Base-by-base conservation (phyloP, 2,888 invertebrate genomes). In the Tanypteryx hageni region DNA sequence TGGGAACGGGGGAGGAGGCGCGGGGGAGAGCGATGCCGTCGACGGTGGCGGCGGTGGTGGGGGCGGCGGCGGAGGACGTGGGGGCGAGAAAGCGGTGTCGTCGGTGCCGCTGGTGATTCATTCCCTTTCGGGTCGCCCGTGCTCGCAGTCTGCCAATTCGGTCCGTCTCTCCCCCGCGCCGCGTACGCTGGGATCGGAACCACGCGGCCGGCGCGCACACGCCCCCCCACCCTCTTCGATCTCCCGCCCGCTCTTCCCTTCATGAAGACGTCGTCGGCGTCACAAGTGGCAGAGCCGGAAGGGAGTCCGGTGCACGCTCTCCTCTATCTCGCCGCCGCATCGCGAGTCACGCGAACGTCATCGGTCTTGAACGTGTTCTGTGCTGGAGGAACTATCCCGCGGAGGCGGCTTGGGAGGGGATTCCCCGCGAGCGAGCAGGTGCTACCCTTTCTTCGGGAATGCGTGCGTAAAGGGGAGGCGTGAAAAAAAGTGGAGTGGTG, bases 31-130 rank as follows among this genome's bases (percentile, higher is more conserved):
- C 8, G 59, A 59, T 86, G 18, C 31, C 58, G 31, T n/a, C 14
- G 86, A 61, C 16, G 86, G 61, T 27, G 61, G 86, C 44, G 89
- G 68, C 16, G 68, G 61, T 86, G 27, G 86, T 59, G 61, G 86
- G 86, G 86, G 64, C 22, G 89, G 44, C 44, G 89, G 18, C 18
- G 64, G 31, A 44, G 84, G 57, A 58, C 57, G 58, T 31, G 89
- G 68, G 89, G 89, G 89, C 64, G 44, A 64, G 89, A 64, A n/a
- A 56, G 68, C 64, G 18, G 64, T 61, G 89, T 89, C 64, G 89
- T 89, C 89, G 44, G n/a, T 18, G 89, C 89, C 89, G 44, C 64
- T 89, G 64, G 89, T 89, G 89, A 89, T 44, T 89, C 89, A 89
- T 89, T 89, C 89, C 44, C 64, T 31, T 44, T 68, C 89, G 64